Conservation (phyloP, 2,797 vertebrate genomes). For the Tenualosa thibaudeaui region DNA sequence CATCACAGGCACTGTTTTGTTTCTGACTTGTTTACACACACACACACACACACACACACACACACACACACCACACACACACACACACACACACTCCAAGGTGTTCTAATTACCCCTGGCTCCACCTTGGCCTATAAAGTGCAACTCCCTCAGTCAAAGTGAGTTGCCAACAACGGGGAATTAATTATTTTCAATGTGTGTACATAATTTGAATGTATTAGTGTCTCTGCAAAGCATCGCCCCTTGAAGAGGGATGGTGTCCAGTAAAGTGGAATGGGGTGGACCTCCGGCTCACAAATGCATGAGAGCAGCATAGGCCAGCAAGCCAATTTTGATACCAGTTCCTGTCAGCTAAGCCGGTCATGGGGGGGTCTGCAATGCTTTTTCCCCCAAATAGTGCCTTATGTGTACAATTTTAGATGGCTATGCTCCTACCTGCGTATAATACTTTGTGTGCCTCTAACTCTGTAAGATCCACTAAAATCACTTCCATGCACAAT, state of each 20-base stretch:
- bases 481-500: no score
- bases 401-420: no score
- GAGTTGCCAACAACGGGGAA: conserved; percentile 42
- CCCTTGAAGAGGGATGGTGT: conserved; percentile 20
- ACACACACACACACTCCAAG: conserved; percentile 16
- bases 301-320: background rate
- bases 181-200: conserved; percentile 58
- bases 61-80: conserved; percentile 14
- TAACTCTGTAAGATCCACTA: no score
- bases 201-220: conserved; percentile 53
- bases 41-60: conserved; percentile 10
- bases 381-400: no score
- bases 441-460: no score
- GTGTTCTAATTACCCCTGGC: background rate
- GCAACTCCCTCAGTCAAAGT: conserved; percentile 4
- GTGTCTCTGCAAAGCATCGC: conserved; percentile 39
- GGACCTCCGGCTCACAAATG: background rate
- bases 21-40: background rate
- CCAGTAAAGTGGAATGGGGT: conserved; percentile 32
- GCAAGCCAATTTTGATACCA: conserved; percentile 13
- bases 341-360: background rate
- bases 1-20: background rate
- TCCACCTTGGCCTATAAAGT: conserved; percentile 2
- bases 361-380: no score
- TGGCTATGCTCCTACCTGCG: no score